Conservation (phyloP, 1,140 invertebrate genomes). For the Anadara kagoshimensis region DNA sequence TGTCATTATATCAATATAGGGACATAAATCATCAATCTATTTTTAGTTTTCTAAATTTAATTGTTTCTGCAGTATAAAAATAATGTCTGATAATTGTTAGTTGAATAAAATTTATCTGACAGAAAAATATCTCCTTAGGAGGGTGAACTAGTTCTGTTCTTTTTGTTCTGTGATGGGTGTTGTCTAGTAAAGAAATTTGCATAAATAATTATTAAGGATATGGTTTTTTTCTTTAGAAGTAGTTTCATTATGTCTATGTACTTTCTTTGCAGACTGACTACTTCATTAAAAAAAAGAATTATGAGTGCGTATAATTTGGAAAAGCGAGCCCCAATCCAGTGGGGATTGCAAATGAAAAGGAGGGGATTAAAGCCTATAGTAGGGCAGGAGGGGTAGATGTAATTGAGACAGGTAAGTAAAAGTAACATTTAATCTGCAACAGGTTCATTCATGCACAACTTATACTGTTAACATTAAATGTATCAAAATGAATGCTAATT, state of each 20-base stretch:
- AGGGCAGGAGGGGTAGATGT: slow-evolving; percentile 5
- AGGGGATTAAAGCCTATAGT: not conserved
- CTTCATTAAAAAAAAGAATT: not conserved
- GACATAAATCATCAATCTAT: too few relatives aligned
- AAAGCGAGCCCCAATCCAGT: not conserved
- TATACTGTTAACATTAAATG: not conserved
- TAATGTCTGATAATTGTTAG: not conserved
- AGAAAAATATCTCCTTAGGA: not conserved
- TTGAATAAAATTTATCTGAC: not conserved
- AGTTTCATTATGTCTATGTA: too few relatives aligned
- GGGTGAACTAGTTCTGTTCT: not conserved
- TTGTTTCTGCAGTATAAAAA: too few relatives aligned
- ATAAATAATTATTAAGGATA: slow-evolving; percentile 1
- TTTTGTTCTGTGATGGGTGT: slow-evolving; percentile 7
- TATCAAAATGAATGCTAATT: not conserved
- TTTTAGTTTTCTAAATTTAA: too few relatives aligned
- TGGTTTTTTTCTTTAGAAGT: not conserved
- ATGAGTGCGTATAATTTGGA: not conserved
- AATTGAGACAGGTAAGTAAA: slow-evolving; percentile 23
- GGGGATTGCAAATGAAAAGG: not conserved
- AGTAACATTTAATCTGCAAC: too few relatives aligned
- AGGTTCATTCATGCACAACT: not conserved
- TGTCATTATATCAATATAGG: too few relatives aligned
- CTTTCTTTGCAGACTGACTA: not conserved
- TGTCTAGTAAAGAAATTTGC: slow-evolving; percentile 8